Conservation (phyloP, 2,888 invertebrate species). For the Sycophila texana region DNA sequence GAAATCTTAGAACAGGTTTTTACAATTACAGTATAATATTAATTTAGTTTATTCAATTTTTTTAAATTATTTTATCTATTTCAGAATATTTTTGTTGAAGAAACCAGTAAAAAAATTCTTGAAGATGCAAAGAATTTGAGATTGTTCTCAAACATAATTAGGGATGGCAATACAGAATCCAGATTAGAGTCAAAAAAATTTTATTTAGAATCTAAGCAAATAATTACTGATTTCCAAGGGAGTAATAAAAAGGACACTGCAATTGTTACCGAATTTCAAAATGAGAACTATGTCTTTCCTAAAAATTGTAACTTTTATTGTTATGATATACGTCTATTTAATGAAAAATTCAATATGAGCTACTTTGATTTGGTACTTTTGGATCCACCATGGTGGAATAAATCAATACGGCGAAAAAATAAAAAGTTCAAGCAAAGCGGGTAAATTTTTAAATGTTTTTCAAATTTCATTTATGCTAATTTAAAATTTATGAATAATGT, state of each 20-base stretch:
- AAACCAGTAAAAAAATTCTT: constrained; percentile 63
- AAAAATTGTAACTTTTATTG: constrained; percentile 82
- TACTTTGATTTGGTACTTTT: constrained; percentile 89
- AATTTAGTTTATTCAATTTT: not conserved
- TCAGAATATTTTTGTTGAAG: constrained; percentile 68
- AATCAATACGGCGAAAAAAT: constrained; percentile 90
- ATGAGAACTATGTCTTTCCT: constrained; percentile 82
- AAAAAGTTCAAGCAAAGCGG: constrained; percentile 80
- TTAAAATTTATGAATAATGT: constrained; percentile 7
- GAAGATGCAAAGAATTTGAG: constrained; percentile 60
- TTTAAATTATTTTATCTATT: constrained; percentile 47
- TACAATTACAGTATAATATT: constrained; percentile 7
- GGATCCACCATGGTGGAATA: constrained; percentile 98
- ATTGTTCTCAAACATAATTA: constrained; percentile 61
- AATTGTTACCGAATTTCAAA: constrained; percentile 76
- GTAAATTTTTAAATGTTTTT: constrained; percentile 71
- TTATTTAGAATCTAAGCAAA: constrained; percentile 72
- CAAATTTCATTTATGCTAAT: constrained; percentile 25
- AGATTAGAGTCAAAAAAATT: constrained; percentile 71
- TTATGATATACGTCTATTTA: constrained; percentile 80
- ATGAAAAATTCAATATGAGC: constrained; percentile 76
- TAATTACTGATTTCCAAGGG: constrained; percentile 76
- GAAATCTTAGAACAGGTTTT: constrained; percentile 66
- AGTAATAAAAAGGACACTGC: constrained; percentile 78
- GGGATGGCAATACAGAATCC: constrained; percentile 72